Conservation (phyloP, 2,113 vertebrate species). For the Bufo bufo region DNA sequence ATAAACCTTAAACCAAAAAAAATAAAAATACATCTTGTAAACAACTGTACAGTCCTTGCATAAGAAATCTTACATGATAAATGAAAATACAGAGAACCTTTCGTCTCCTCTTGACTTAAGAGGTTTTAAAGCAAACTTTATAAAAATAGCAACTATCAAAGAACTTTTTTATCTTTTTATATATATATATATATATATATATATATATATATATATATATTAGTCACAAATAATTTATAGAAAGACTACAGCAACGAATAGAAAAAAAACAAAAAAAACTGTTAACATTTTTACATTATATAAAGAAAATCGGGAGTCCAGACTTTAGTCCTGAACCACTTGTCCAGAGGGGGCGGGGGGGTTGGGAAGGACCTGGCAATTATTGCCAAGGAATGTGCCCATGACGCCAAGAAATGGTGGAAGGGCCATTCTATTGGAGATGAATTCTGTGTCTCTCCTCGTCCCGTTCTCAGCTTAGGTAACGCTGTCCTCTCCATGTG, state of each 20-base stretch:
- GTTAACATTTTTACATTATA: conserved; percentile 78
- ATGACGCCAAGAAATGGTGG: background rate
- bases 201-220: too few species aligned
- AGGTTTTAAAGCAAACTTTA: conserved; percentile 74
- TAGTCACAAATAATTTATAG: conserved; percentile 79
- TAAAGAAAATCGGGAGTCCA: conserved; percentile 75
- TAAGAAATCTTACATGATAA: conserved; percentile 73
- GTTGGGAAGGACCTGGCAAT: background rate
- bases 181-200: background rate
- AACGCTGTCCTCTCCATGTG: conserved; percentile 27
- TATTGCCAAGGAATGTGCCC: conserved; percentile 33
- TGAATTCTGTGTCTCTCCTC: conserved; percentile 63
- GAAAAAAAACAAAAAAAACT: conserved; percentile 74
- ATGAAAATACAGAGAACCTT: conserved; percentile 72
- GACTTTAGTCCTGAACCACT: conserved; percentile 49
- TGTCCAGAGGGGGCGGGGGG: background rate
- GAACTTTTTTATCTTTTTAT: conserved; percentile 61
- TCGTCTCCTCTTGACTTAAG: conserved; percentile 67
- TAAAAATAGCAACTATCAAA: conserved; percentile 83
- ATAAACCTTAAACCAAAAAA: conserved; percentile 78
- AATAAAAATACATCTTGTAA: conserved; percentile 81
- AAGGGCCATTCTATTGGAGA: conserved; percentile 67
- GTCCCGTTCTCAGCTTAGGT: conserved; percentile 61
- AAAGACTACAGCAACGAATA: conserved; percentile 75
- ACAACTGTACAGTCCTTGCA: conserved; percentile 73